These are phyloP conservation scores for Ammodytes dubius DNA, from an alignment of 2,113 vertebrate genomes.

Conservation along the genomic window DNA sequence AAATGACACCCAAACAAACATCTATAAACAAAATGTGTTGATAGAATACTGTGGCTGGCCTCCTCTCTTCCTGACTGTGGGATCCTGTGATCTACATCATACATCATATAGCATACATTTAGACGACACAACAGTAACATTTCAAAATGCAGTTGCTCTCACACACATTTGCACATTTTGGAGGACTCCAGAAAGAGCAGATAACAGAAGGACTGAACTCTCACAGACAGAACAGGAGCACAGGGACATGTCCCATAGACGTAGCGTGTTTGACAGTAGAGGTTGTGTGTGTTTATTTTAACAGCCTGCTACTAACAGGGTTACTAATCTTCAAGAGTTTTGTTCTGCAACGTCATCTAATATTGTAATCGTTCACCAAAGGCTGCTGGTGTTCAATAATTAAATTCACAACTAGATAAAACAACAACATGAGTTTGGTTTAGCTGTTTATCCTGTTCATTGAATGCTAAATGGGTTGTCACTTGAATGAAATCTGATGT, in stretches of 20 bases:
- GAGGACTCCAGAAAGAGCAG: constrained; percentile 73
- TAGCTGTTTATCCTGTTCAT: constrained; percentile 18
- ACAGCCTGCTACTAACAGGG: constrained; percentile 46
- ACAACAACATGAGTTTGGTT: constrained; percentile 5
- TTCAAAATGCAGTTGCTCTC: constrained; percentile 8
- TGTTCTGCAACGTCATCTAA: constrained; percentile 53
- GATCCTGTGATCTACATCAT: constrained; percentile 1
- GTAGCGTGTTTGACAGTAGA: constrained; percentile 22
- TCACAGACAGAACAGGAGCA: constrained; percentile 40
- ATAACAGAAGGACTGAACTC: constrained; percentile 66
- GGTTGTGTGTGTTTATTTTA: constrained; percentile 44
- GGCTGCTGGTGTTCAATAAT: constrained; percentile 10
- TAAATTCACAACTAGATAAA: background rate
- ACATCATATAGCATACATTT: constrained; percentile 21
- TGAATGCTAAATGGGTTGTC: constrained; percentile 54
- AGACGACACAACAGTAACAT: constrained; percentile 34
- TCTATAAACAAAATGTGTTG: background rate
- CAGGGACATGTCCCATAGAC: constrained; percentile 38
- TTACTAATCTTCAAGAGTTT: constrained; percentile 48
- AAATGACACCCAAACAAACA: constrained; percentile 12
- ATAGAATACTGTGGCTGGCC: background rate
- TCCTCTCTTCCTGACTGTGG: constrained; percentile 9
- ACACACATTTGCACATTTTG: constrained; percentile 33
- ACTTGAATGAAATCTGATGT: constrained; percentile 51
- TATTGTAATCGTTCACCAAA: constrained; percentile 41